These are phyloP conservation scores for Trilocha varians DNA, from an alignment of 2,888 invertebrate genomes.

Conservation along the genomic window DNA sequence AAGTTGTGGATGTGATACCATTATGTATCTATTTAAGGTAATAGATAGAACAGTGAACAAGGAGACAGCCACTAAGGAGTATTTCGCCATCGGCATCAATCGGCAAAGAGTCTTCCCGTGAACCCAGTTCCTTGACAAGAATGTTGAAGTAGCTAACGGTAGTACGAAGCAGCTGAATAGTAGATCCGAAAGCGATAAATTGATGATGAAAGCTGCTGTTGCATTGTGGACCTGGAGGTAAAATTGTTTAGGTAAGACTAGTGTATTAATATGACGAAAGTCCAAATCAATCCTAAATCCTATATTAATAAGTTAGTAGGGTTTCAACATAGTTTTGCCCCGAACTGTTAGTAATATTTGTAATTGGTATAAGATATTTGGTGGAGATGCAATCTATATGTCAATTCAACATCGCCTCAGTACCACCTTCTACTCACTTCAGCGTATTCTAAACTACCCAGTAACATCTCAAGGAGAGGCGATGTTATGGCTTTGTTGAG, in stretches of 20 bases:
- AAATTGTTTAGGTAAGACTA: neutral
- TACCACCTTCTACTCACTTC: too few relatives aligned
- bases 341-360: too few relatives aligned
- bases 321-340: too few relatives aligned
- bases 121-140: slow-evolving; percentile 80
- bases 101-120: slow-evolving; percentile 80
- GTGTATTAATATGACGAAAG: neutral
- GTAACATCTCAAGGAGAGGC: too few relatives aligned
- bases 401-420: too few relatives aligned
- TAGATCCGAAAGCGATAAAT: slow-evolving; percentile 83
- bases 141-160: slow-evolving; percentile 84
- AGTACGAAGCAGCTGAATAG: slow-evolving; percentile 87
- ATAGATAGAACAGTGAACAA: slow-evolving; percentile 85
- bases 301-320: too few relatives aligned
- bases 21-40: slow-evolving; percentile 86
- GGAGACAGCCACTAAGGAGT: slow-evolving; percentile 83
- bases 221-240: slow-evolving; percentile 80
- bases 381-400: too few relatives aligned
- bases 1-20: slow-evolving; percentile 85
- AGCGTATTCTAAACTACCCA: too few relatives aligned
- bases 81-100: slow-evolving; percentile 83
- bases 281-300: too few relatives aligned
- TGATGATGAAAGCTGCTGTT: slow-evolving; percentile 88
- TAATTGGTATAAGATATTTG: too few relatives aligned
- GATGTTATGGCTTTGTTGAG: too few relatives aligned